Evolutionary conservation across 1,140 invertebrate genomes (phyloP).

Genomic region (Venustaconcha ellipsiformis): DNA sequence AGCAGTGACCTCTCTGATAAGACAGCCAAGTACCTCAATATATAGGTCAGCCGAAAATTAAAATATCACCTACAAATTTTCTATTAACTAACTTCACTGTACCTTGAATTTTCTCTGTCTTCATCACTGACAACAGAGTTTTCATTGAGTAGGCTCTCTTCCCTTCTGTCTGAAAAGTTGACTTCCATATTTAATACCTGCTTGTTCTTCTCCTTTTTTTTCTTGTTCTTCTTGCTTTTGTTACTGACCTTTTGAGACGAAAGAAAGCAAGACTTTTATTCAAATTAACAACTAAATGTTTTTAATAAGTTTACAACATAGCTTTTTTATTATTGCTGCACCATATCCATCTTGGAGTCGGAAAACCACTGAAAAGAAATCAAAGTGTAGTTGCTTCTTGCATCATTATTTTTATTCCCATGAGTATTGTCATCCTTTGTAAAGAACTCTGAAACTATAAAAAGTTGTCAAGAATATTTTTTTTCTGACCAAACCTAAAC

Average conservation of each 20-base stretch:
- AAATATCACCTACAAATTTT: too few relatives aligned
- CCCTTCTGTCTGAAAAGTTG: slow-evolving; percentile 46
- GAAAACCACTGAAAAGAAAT: too few relatives aligned
- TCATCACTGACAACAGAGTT: slow-evolving; percentile 26
- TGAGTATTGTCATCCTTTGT: neutral
- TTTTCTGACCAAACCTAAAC: too few relatives aligned
- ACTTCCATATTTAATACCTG: slow-evolving; percentile 47
- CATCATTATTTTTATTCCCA: neutral
- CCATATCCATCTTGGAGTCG: too few relatives aligned
- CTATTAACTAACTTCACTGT: neutral
- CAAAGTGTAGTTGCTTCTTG: neutral
- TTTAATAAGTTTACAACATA: too few relatives aligned
- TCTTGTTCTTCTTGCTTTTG: slow-evolving; percentile 40
- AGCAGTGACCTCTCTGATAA: too few relatives aligned
- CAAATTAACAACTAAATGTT: too few relatives aligned
- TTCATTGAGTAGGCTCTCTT: slow-evolving; percentile 37
- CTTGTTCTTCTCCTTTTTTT: slow-evolving; percentile 44
- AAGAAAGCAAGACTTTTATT: neutral
- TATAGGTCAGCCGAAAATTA: too few relatives aligned
- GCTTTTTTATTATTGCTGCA: too few relatives aligned
- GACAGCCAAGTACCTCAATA: too few relatives aligned
- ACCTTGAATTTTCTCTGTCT: slow-evolving; percentile 8
- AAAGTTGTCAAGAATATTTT: too few relatives aligned
- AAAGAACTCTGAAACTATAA: neutral
- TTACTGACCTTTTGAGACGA: slow-evolving; percentile 11